Evolutionary conservation across 64 coral and sea anemone species (phyloP).

Genomic region (Montipora sp.): DNA sequence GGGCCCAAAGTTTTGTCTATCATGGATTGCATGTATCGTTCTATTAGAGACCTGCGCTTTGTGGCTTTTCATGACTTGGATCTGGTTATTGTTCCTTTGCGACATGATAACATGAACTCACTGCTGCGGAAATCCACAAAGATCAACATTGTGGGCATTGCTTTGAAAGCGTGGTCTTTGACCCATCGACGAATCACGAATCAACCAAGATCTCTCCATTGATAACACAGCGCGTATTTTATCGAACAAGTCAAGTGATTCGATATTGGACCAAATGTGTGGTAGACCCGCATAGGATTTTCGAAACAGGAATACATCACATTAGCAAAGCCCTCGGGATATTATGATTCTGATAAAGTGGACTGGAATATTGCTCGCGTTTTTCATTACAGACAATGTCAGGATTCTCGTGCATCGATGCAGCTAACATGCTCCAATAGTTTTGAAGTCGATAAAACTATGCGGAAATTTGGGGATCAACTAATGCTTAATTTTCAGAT

Average conservation of each 20-base stretch:
- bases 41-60: conserved; percentile 10
- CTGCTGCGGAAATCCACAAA: conserved; percentile 37
- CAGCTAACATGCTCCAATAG: not conserved
- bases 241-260: not conserved
- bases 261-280: conserved; percentile 40
- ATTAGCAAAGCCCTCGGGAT: conserved; percentile 23
- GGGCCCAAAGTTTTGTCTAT: conserved; percentile 54
- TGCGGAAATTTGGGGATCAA: conserved; percentile 19
- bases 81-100: conserved; percentile 64
- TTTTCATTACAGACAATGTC: conserved; percentile 48
- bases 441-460: conserved; percentile 17
- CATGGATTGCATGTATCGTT: conserved; percentile 53
- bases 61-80: conserved; percentile 68
- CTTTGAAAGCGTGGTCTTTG: conserved; percentile 65
- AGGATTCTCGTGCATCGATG: not conserved
- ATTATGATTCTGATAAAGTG: not conserved
- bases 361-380: conserved; percentile 6
- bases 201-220: not conserved
- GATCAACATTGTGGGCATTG: conserved; percentile 56
- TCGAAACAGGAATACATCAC: conserved; percentile 42
- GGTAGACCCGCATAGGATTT: conserved; percentile 13
- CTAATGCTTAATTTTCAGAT: conserved; percentile 4
- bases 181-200: not conserved
- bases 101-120: conserved; percentile 9
- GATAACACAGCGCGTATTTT: conserved; percentile 13